Evolutionary conservation across 1,140 invertebrate species (phyloP), one percentile per base, ranked within the genome.

Genomic region (Panagrolaimus sp.): DNA sequence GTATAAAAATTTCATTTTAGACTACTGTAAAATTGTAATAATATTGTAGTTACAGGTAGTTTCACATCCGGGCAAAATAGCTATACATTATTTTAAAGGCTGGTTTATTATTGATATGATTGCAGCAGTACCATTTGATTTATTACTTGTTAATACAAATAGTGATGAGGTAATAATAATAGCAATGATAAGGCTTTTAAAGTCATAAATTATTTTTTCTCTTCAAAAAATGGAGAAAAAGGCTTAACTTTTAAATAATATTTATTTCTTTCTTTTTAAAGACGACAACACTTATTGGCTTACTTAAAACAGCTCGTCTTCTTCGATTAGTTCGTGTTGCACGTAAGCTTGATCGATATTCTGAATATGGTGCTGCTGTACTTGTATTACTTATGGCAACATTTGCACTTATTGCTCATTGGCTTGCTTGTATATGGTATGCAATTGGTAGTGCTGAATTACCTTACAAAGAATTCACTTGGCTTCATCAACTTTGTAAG

Each of bases 371-470:
- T 69, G 93, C 94, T 45, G 95, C 95, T 61, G 93, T 98, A 62
- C 87, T 98, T 63, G 88, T 98, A 63, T 88, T 98, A 31, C 87
- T 98, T 48, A 96, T 98, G 92, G 93, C 93, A 63, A 92, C 92
- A 53, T 98, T 98, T 86, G 92, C 93, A 27, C 88, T 98, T 72
- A 95, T 97, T 80, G 96, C 95, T 76, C 96, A 98, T 86, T 98
- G 96, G 96, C 87, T 98, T 80, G 94, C 95, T 44, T 98, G 95
- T 84, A 91, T 97, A 78, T 98, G 94, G 92, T 98, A 98, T 84
- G 94, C 95, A 5, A 98, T 98, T 73, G 95, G 93, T 13, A 91
- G 92, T 84, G 91, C 91, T 65, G 93, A 98, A 84, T 87, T 86
- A 89, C 78, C 90, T 89, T 62, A 88, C 89, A 83, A 82, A 70